Base-by-base conservation (phyloP, 2,888 invertebrate species). In the Rhagophthalmus giganteus region DNA sequence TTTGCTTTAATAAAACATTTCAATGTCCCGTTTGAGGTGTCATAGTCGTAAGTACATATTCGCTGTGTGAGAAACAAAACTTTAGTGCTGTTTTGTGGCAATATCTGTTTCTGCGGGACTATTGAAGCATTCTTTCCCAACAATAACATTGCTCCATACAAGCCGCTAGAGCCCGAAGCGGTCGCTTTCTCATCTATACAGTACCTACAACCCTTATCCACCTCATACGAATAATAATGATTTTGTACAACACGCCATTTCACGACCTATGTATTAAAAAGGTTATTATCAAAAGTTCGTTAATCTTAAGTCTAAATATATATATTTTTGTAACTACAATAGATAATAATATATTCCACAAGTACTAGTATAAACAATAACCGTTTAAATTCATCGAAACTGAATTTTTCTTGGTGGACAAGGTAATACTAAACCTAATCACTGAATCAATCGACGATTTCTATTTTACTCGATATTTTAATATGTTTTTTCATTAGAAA, bases 1-100 rank as follows among this genome's bases (percentile, higher is more conserved):
- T 60, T 59, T 54, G 52, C 54, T 61, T 61, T 61, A 62, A 60
- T 59, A 62, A 62, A 60, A 57, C 58, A 59, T 60, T 53, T 49
- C 52, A 61, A 58, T 56, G 55, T 58, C 64, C 63, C 63, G 60
- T 60, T 63, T 58, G 66, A 65, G 66, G 62, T 64, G 60, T 64
- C 64, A 59, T 62, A 64, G 64, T 59, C 61, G 62, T 65, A 66
- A 68, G 68, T 66, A 67, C 66, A 67, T 67, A 70, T 68, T 66
- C 68, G 65, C 60, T 66, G 63, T 69, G 68, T 67, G 68, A 62
- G 67, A 66, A 67, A 69, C 69, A 71, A 69, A 72, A 72, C 72
- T 71, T 70, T 70, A 72, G 72, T 69, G 70, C 67, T 67, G 67
- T 72, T 71, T 69, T 70, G 72, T 70, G 70, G 69, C 70, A 68